Evolutionary conservation across 1,140 invertebrate genomes (phyloP), one percentile per base, ranked within the genome.

Genomic region (Drosophila trapezifrons): DNA sequence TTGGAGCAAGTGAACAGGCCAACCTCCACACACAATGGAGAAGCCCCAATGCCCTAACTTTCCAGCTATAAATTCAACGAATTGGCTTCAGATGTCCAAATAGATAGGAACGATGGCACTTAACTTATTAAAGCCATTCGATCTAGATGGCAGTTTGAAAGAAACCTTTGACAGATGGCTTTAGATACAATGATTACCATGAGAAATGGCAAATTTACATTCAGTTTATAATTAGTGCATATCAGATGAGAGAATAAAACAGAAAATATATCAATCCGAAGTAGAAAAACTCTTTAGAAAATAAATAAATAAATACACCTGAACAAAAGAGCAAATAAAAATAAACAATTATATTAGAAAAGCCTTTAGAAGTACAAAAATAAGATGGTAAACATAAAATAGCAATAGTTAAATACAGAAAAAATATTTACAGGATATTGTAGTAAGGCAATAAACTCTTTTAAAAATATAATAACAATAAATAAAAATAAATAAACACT

Each of bases 31-130:
- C 54, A 49, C 66, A 66, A 71, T 49, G 46, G 37, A 43, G 40
- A 25, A 71, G 56, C 25, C 27, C 69, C 43, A 64, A 56, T 64
- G 72, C 72, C 45, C 71, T 64, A 64, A 70, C 35, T 69, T 69
- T 69, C 62, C 37, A 67, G 13, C 37, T 9, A 69, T 69, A 69
- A 69, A 66, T 69, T 29, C 7, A 52, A 4, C 13, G 22, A 63
- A 63, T 52, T 29, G 18, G 60, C 25, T 35, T 10, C 20, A 20
- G 62, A 64, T 65, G 18, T 6, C 8, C 6, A 47, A 25, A 51
- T 46, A 40, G 60, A 17, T 57, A 27, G 58, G 17, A 18, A 4
- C n/a, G 12, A 10, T 15, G 47, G 22, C 58, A 62, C 40, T 62
- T 29, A 20, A 29, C 42, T 46, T 37, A 25, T 46, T 20, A 12